phyloP scores from a whole-genome alignment of 1,140 invertebrate species.

The Zaprionus nigranus region DNA sequence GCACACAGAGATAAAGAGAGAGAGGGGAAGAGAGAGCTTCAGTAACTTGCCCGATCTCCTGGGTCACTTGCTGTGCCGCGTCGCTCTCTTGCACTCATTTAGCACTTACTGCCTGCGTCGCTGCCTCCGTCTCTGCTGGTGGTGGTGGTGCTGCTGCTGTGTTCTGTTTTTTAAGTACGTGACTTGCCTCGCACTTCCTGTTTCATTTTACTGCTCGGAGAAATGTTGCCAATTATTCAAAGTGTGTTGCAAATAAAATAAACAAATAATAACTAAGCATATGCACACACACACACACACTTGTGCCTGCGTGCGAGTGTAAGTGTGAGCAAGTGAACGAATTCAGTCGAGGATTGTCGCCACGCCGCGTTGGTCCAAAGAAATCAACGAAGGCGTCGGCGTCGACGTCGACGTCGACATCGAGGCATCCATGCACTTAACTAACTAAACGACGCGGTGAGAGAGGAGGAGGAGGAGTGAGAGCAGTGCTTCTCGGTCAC shows the following conservation, averaged over 20 bases:
- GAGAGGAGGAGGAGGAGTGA: not conserved
- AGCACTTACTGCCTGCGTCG: not conserved
- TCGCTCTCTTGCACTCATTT: no score
- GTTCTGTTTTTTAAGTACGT: conserved; percentile 53
- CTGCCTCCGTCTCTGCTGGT: not conserved
- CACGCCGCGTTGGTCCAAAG: conserved; percentile 52
- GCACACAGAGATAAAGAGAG: not conserved
- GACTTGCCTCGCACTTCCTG: conserved; percentile 62
- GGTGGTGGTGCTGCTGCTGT: conserved; percentile 11
- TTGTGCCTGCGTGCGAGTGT: not conserved
- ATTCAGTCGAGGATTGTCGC: conserved; percentile 4
- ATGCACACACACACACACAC: not conserved
- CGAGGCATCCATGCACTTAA: conserved; percentile 32
- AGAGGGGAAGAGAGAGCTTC: not conserved
- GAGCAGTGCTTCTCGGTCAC: conserved; percentile 30
- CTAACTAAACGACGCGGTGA: not conserved
- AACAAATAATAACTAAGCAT: conserved; percentile 52
- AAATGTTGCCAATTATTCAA: conserved; percentile 66
- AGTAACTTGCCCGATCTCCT: conserved; percentile 2
- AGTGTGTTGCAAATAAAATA: conserved; percentile 48
- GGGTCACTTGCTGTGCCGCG: not conserved
- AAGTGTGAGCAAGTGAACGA: not conserved
- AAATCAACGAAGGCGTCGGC: conserved; percentile 17
- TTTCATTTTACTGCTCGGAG: conserved; percentile 40
- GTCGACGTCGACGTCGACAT: not conserved